These are phyloP conservation scores for Venustaconcha ellipsiformis DNA, from an alignment of 1,140 invertebrate genomes.

Conservation along the genomic window DNA sequence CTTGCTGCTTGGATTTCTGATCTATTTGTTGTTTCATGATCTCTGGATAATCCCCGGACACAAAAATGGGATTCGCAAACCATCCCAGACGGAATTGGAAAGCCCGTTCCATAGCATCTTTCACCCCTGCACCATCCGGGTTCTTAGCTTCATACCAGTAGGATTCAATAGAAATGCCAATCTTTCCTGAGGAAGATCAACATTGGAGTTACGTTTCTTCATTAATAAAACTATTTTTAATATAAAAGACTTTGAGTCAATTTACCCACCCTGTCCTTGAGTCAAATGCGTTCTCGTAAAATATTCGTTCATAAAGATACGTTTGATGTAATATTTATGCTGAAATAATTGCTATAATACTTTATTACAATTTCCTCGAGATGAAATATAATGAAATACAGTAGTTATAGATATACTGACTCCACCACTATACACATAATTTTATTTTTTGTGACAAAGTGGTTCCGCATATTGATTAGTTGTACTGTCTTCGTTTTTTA, in stretches of 20 bases:
- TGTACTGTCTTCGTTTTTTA: too few species aligned
- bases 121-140: slow-evolving; percentile 17
- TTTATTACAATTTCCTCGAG: neutral
- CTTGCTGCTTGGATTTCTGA: too few species aligned
- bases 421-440: too few species aligned
- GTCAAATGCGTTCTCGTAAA: neutral
- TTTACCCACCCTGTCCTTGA: too few species aligned
- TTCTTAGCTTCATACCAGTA: slow-evolving; percentile 37
- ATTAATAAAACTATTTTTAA: too few species aligned
- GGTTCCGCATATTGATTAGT: too few species aligned
- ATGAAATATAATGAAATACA: neutral
- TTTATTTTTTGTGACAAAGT: too few species aligned
- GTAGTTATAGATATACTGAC: neutral
- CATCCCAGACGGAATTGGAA: slow-evolving; percentile 55
- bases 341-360: neutral
- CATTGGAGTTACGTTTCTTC: neutral
- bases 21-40: slow-evolving; percentile 37
- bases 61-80: slow-evolving; percentile 60
- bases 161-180: slow-evolving; percentile 40
- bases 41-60: slow-evolving; percentile 62
- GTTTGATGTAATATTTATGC: neutral
- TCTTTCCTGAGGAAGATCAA: slow-evolving; percentile 25
- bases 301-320: neutral
- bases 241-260: too few species aligned
- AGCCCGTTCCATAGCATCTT: slow-evolving; percentile 36